Conservation (phyloP, 2,113 vertebrate genomes). For the Perca schrenkii region DNA sequence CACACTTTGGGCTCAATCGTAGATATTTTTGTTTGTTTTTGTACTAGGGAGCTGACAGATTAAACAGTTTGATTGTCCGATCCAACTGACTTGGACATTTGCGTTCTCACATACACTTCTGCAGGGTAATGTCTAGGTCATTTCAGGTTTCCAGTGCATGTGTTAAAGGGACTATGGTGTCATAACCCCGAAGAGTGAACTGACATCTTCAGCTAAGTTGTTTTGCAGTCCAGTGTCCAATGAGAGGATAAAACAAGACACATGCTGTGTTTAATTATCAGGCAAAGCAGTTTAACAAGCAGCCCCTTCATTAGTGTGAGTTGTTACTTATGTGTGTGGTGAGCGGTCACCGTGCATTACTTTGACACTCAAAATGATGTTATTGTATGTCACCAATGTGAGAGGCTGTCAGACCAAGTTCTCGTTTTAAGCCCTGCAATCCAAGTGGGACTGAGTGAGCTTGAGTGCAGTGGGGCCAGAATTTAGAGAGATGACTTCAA, state of each 20-base stretch:
- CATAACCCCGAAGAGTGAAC: not conserved
- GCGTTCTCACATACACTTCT: too few relatives aligned
- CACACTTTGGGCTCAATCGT: too few relatives aligned
- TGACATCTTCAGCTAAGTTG: not conserved
- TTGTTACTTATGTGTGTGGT: constrained; percentile 1
- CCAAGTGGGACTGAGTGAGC: constrained; percentile 42
- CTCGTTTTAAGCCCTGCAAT: constrained; percentile 47
- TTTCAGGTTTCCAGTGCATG: too few relatives aligned
- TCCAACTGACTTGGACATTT: too few relatives aligned
- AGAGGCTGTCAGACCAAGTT: constrained; percentile 49
- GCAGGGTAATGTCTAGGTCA: too few relatives aligned
- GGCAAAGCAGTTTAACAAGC: constrained; percentile 15
- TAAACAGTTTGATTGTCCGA: too few relatives aligned
- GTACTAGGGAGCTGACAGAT: too few relatives aligned
- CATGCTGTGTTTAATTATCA: constrained; percentile 11
- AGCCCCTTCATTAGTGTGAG: not conserved
- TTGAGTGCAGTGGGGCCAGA: constrained; percentile 37
- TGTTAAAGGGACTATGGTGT: not conserved
- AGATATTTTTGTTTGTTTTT: too few relatives aligned
- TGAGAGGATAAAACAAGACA: not conserved
- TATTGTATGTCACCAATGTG: constrained; percentile 46
- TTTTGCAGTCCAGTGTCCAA: not conserved
- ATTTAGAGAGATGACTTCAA: constrained; percentile 58
- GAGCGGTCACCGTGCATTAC: constrained; percentile 26
- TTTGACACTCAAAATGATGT: constrained; percentile 41